Conservation (phyloP, 2,888 invertebrate species). For the Pardosa pseudoannulata region DNA sequence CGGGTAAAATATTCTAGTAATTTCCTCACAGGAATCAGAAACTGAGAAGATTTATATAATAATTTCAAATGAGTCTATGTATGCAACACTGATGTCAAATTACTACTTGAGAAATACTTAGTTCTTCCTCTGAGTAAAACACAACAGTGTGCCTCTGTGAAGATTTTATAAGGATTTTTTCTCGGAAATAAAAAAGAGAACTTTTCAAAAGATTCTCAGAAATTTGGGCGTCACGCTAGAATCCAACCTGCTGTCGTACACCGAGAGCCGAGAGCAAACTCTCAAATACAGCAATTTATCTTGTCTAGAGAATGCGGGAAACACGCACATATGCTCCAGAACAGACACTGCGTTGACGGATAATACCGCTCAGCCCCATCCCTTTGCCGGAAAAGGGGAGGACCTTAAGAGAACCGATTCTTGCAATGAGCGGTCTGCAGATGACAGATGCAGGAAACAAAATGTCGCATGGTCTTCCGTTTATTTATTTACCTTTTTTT, state of each 20-base stretch:
- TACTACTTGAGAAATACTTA: no score
- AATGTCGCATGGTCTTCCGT: not conserved
- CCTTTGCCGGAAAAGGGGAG: not conserved
- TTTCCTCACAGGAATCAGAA: no score
- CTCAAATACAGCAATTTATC: constrained; percentile 25
- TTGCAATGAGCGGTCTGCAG: not conserved
- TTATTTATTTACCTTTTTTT: no score
- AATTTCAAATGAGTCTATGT: no score
- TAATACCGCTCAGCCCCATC: not conserved
- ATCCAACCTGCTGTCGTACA: not conserved
- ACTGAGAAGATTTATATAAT: no score
- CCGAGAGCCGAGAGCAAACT: not conserved
- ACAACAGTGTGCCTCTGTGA: no score
- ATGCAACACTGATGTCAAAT: no score
- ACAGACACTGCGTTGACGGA: not conserved
- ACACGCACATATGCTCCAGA: constrained; percentile 13
- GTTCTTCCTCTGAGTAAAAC: no score
- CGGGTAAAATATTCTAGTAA: no score
- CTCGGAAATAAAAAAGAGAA: no score
- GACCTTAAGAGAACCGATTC: not conserved
- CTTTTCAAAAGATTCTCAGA: not conserved
- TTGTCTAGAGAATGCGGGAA: constrained; percentile 32
- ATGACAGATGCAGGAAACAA: not conserved
- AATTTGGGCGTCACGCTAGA: not conserved
- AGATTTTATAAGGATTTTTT: no score